phyloP scores from a whole-genome alignment of 1,140 invertebrate species.

The Atta colombica region DNA sequence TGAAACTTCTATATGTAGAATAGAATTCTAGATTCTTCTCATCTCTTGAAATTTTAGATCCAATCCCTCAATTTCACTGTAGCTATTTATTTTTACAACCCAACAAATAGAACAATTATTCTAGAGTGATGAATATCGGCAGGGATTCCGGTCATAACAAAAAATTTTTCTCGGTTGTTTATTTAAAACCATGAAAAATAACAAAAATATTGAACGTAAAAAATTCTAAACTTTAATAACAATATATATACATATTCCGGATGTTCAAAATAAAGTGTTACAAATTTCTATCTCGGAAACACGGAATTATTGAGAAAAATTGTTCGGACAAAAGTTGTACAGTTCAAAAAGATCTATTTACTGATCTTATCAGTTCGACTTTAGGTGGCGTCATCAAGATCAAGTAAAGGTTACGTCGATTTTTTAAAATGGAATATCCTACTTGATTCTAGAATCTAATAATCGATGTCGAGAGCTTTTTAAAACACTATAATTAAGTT shows the following conservation, averaged over 20 bases:
- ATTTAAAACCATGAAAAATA: slow-evolving; percentile 31
- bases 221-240: slow-evolving; percentile 24
- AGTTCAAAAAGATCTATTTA: too few species aligned
- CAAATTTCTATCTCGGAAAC: too few species aligned
- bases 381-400: too few species aligned
- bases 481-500: too few species aligned
- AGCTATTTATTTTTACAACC: slow-evolving; percentile 43
- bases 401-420: too few species aligned
- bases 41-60: not conserved
- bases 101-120: slow-evolving; percentile 43
- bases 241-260: not conserved
- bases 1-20: not conserved
- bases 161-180: slow-evolving; percentile 2
- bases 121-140: not conserved
- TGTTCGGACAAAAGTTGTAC: too few species aligned
- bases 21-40: not conserved
- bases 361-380: too few species aligned
- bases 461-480: too few species aligned
- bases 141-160: not conserved
- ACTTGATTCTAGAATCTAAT: too few species aligned
- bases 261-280: too few species aligned
- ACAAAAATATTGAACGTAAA: slow-evolving; percentile 20
- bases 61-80: not conserved
- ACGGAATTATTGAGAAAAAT: too few species aligned
- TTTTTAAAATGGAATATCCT: too few species aligned